These are phyloP conservation scores for Salvator merianae DNA, from an alignment of 2,113 vertebrate genomes.

Conservation along the genomic window DNA sequence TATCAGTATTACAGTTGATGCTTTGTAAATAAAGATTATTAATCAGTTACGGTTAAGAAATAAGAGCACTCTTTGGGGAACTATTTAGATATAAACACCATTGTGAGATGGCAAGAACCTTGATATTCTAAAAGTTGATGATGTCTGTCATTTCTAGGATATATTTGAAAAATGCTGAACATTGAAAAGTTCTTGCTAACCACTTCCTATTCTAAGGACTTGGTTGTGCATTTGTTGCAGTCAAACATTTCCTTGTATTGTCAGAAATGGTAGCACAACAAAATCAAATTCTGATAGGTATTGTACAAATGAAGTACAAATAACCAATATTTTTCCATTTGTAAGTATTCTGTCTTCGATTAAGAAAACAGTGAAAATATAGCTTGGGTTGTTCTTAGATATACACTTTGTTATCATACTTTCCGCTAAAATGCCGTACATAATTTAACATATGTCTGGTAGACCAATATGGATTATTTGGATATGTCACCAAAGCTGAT, in stretches of 20 bases:
- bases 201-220: background rate
- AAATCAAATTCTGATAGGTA: constrained; percentile 11
- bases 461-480: background rate
- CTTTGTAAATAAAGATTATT: background rate
- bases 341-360: background rate
- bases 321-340: background rate
- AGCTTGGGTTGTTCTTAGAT: background rate
- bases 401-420: background rate
- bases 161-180: background rate
- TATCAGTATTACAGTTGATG: background rate
- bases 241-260: background rate
- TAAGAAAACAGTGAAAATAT: background rate
- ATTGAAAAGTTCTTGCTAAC: background rate
- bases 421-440: too few relatives aligned
- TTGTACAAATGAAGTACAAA: background rate
- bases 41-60: background rate
- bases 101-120: background rate
- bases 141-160: background rate
- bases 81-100: background rate
- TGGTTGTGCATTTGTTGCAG: background rate
- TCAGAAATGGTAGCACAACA: background rate
- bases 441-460: background rate
- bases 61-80: background rate
- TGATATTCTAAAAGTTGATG: background rate
- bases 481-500: background rate